Evolutionary conservation across 2,797 vertebrate genomes (phyloP).

Genomic region (Paratrypauchen microcephalus): DNA sequence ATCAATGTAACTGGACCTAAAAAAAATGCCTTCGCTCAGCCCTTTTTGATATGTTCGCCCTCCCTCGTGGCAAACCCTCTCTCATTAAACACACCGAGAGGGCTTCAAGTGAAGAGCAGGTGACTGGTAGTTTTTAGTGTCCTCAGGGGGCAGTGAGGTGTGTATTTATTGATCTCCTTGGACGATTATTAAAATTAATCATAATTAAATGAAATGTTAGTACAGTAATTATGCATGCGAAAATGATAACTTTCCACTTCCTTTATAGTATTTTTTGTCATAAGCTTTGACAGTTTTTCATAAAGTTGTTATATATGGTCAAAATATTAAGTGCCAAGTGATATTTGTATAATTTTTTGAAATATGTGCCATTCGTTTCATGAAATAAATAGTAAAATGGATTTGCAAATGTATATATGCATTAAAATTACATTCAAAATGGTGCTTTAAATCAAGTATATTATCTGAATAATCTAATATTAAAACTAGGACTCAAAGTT

Average conservation of each 20-base stretch:
- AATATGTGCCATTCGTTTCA: too few species aligned
- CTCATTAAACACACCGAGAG: conserved; percentile 73
- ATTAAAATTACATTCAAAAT: too few species aligned
- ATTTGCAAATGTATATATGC: too few species aligned
- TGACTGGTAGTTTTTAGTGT: conserved; percentile 42
- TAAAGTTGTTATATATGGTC: too few species aligned
- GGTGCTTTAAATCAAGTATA: too few species aligned
- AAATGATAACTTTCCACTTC: too few species aligned
- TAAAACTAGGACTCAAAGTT: neutral
- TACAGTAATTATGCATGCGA: neutral
- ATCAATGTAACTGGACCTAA: conserved; percentile 60
- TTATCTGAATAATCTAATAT: too few species aligned
- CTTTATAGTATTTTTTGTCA: too few species aligned
- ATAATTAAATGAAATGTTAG: neutral
- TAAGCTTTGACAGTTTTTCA: too few species aligned
- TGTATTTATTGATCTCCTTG: conserved; percentile 45
- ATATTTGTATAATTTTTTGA: too few species aligned
- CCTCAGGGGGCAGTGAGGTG: conserved; percentile 35
- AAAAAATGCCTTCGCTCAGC: conserved; percentile 73
- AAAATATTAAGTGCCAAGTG: too few species aligned
- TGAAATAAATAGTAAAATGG: too few species aligned
- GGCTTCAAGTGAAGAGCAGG: conserved; percentile 38
- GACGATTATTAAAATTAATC: conserved; percentile 15
- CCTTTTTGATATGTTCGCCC: conserved; percentile 51
- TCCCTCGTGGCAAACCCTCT: conserved; percentile 64